Percentiles rank a stretch among this genome's conserved stretches.
Conservation (phyloP, 2,113 vertebrate genomes). For the Ptilorrhoa leucosticta region DNA sequence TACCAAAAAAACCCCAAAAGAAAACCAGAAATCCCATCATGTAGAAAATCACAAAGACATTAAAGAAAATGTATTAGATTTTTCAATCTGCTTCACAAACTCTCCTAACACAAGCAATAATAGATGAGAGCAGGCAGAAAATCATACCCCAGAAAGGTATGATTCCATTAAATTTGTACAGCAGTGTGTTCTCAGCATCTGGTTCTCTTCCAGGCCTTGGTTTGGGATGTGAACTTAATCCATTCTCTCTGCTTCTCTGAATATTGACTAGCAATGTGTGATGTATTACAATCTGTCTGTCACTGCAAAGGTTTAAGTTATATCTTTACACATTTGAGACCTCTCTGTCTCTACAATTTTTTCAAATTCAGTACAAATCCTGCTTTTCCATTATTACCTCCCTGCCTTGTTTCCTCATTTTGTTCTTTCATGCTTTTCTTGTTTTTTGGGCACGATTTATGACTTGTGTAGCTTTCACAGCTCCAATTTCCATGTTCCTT, state of each 20-base stretch:
- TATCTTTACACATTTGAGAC: not conserved
- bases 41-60: not conserved
- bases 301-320: not conserved
- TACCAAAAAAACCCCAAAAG: too few relatives aligned
- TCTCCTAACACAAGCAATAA: not conserved
- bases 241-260: not conserved
- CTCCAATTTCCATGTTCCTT: not conserved
- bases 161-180: not conserved
- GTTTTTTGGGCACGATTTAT: not conserved
- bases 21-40: not conserved
- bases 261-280: not conserved
- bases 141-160: accelerated
- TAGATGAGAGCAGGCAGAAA: not conserved
- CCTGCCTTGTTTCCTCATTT: not conserved
- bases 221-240: not conserved
- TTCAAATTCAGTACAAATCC: not conserved
- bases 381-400: not conserved
- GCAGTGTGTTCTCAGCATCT: not conserved
- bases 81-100: not conserved
- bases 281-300: not conserved
- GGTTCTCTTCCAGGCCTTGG: not conserved
- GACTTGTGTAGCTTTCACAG: not conserved
- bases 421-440: not conserved
- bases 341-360: not conserved
- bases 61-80: not conserved